A percentile compares a stretch with the other conserved stretches of the same genome.
Evolutionary conservation across 2,797 vertebrate species (phyloP).

Genomic region (Tenualosa ilisha): DNA sequence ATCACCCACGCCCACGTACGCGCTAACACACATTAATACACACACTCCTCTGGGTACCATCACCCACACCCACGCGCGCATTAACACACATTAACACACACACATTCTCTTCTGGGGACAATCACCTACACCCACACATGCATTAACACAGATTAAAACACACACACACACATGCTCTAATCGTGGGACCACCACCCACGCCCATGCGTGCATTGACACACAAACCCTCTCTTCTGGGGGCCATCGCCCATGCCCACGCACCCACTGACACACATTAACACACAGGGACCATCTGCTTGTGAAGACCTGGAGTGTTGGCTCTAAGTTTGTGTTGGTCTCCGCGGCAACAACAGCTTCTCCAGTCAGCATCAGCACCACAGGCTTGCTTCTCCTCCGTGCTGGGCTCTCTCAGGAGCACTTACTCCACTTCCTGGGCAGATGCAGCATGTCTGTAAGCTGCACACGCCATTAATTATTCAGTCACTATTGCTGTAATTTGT

Average conservation of each 20-base stretch:
- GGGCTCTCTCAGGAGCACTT: constrained; percentile 4
- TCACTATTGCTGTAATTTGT: constrained; percentile 57
- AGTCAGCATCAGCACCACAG: not conserved
- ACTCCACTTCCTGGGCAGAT: constrained; percentile 53
- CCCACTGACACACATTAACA: not conserved
- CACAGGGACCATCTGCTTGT: not conserved
- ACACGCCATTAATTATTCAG: constrained; percentile 64
- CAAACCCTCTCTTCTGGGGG: not conserved
- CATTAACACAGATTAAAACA: too few species aligned
- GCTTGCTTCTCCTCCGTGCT: not conserved
- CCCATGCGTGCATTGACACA: not conserved
- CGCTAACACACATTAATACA: not conserved
- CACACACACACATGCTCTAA: too few species aligned
- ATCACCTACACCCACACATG: not conserved
- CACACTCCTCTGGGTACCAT: not conserved
- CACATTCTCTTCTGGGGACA: too few species aligned
- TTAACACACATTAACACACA: too few species aligned
- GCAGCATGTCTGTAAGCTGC: constrained; percentile 55
- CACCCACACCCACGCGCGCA: too few species aligned
- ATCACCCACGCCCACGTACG: too few species aligned
- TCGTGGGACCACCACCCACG: not conserved
- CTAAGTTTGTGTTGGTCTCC: not conserved
- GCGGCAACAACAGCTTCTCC: not conserved
- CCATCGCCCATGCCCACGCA: too few species aligned
- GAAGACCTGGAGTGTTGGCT: not conserved